These are phyloP conservation scores for Xanthorhoe designata DNA, from an alignment of 2,888 invertebrate genomes.

Conservation along the genomic window DNA sequence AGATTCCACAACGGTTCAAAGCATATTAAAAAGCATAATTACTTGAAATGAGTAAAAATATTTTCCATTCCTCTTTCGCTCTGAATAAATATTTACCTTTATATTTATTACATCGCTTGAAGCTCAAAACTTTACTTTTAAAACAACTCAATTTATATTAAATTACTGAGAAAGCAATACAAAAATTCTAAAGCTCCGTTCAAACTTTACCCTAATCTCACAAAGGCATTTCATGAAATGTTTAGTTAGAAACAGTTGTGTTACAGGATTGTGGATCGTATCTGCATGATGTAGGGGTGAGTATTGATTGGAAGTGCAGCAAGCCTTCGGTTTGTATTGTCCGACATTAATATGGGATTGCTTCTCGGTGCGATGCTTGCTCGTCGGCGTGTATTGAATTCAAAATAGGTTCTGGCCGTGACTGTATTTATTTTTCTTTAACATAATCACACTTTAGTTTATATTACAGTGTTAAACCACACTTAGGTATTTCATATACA, in stretches of 20 bases:
- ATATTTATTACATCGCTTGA: not conserved
- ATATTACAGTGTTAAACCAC: too few species aligned
- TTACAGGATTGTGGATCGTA: conserved; percentile 9
- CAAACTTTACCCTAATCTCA: conserved; percentile 24
- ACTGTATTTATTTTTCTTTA: conserved; percentile 10
- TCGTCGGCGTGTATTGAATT: conserved; percentile 33
- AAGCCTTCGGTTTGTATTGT: conserved; percentile 40
- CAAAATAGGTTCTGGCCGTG: conserved; percentile 18
- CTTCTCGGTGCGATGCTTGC: conserved; percentile 28
- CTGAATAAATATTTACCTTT: not conserved
- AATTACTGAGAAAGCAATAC: conserved; percentile 13
- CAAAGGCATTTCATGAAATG: conserved; percentile 35
- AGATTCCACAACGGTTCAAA: not conserved
- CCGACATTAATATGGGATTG: conserved; percentile 44
- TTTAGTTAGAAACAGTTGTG: conserved; percentile 22
- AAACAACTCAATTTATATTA: conserved; percentile 16
- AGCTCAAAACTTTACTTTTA: conserved; percentile 1
- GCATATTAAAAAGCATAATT: conserved; percentile 2
- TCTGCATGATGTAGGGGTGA: conserved; percentile 15
- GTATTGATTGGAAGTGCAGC: conserved; percentile 41
- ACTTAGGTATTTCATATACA: too few species aligned
- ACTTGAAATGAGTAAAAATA: not conserved
- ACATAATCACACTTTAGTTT: conserved; percentile 4
- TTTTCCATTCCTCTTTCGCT: not conserved
- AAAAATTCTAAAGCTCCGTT: conserved; percentile 27